Base-by-base conservation (phyloP, 2,888 invertebrate genomes). In the Lucinisca nassula region DNA sequence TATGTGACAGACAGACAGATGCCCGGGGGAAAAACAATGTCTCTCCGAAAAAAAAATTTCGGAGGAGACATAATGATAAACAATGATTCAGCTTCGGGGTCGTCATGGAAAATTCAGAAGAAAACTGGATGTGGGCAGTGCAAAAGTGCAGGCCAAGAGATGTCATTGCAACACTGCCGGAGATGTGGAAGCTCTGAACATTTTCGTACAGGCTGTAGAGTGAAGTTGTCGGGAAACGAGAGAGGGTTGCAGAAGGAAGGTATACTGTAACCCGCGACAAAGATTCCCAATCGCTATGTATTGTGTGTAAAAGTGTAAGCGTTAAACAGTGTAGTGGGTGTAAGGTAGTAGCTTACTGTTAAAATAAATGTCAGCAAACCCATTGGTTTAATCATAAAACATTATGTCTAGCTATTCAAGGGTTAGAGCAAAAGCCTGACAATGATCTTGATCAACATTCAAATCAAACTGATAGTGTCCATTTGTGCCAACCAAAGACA, bases 131-230 rank as follows among this genome's bases (percentile, higher is more conserved):
- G 58, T 74, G 51, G 21, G 0, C n/a, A 2, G 1, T 73, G 73
- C 30, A 32, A 38, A 2, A 21, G 51, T 24, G n/a, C 49, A n/a
- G 51, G 73, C 17, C 49, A 27, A 12, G 38, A 27, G 45, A 21
- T n/a, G 2, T 45, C 70, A 14, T 82, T 74, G 35, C 51, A 32
- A 21, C 82, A 82, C 37, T 82, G 82, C 67, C 75, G 82, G 82
- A 32, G 24, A 1, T 82, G 82, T 37, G 82, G 61, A 8, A 82
- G 82, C 58, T 35, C 35, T 0, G 75, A 76, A 21, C 70, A 82
- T 37, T 76, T 76, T 27, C 17, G 35, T 14, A 17, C 27, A 27
- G 82, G 82, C 32, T 82, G 82, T 37, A n/a, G 40, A 10, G 55
- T 10, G 14, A 82, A 24, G 49, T 35, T 12, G 74, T 45, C 74